Evolutionary conservation across 2,113 vertebrate species (phyloP), one percentile per base, ranked within the genome.

Genomic region (Apus apus): DNA sequence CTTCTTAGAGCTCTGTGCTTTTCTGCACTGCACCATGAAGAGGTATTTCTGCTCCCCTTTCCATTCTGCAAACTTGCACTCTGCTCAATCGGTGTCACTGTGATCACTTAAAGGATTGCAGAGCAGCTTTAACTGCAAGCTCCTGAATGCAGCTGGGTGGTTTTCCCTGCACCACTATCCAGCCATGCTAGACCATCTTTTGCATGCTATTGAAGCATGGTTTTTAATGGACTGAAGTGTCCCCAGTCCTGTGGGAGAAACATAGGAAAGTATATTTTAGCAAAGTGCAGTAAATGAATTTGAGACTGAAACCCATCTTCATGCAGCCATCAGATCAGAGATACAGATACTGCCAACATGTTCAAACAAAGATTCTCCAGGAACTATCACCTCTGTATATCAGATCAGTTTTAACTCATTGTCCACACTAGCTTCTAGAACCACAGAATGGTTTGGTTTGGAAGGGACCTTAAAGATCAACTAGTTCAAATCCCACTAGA

Each of bases 251-350:
- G 9, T 13, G 32, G 32, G 29, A 25, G 25, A 65, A 53, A 30
- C 27, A 43, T 1, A 45, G 22, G 20, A 58, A 53, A 25, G 29
- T 25, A 19, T 27, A 34, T 53, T 53, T 46, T 29, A 50, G 48
- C 20, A 32, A 78, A 67, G 32, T 18, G 11, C 46, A 36, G 34
- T 22, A 40, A 65, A 34, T n/a, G 15, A 34, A 61, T 74, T 62
- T 77, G 53, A 54, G n/a, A 73, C 6, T 12, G 46, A 78, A 72
- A 48, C 36, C 36, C 6, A 1, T 26, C 48, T 6, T 25, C 46
- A 38, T 2, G 1, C 0, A 1, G 20, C 22, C 53, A 84, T 53
- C 40, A 50, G 36, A 73, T 1, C 1, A 3, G 72, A 78, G 30
- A 38, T 38, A 32, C 50, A 58, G 8, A 61, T 60, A 34, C n/a